These are phyloP conservation scores for Musca domestica DNA, from an alignment of 1,140 invertebrate species.

Conservation along the genomic window DNA sequence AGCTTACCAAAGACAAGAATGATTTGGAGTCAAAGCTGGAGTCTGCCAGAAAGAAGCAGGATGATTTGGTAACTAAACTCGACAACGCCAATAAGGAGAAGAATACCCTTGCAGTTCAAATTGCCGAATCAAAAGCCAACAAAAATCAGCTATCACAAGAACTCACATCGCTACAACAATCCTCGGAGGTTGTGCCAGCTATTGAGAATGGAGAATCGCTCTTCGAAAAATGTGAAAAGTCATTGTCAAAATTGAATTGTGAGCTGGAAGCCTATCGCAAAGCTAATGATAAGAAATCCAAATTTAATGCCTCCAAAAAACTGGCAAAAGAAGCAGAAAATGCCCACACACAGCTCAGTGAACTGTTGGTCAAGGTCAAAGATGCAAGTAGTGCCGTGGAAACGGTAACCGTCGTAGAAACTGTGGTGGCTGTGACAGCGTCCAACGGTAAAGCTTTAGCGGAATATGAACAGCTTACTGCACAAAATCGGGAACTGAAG, in stretches of 20 bases:
- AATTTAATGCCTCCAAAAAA: constrained; percentile 49
- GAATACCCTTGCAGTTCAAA: constrained; percentile 33
- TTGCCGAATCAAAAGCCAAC: constrained; percentile 34
- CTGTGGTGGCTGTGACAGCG: constrained; percentile 46
- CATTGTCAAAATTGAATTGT: constrained; percentile 38
- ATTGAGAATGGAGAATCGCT: constrained; percentile 36
- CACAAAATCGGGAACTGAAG: constrained; percentile 54
- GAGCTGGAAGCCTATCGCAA: constrained; percentile 49
- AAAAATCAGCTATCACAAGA: constrained; percentile 37
- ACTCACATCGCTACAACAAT: constrained; percentile 45
- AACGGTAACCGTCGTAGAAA: constrained; percentile 51
- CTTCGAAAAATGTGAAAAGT: constrained; percentile 47
- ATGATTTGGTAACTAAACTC: constrained; percentile 35
- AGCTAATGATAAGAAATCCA: constrained; percentile 46
- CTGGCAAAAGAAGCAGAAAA: constrained; percentile 51
- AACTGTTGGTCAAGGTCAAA: constrained; percentile 54
- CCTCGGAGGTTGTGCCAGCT: constrained; percentile 44
- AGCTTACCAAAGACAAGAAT: constrained; percentile 61
- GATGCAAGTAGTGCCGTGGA: constrained; percentile 51
- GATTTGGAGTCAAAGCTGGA: constrained; percentile 45
- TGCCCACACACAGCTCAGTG: constrained; percentile 41
- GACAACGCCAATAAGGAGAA: constrained; percentile 32
- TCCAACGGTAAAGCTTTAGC: constrained; percentile 50
- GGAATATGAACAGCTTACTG: constrained; percentile 54
- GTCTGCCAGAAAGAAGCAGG: constrained; percentile 23